Conservation (phyloP, 2,888 invertebrate genomes). For the Andrena bicolor region DNA sequence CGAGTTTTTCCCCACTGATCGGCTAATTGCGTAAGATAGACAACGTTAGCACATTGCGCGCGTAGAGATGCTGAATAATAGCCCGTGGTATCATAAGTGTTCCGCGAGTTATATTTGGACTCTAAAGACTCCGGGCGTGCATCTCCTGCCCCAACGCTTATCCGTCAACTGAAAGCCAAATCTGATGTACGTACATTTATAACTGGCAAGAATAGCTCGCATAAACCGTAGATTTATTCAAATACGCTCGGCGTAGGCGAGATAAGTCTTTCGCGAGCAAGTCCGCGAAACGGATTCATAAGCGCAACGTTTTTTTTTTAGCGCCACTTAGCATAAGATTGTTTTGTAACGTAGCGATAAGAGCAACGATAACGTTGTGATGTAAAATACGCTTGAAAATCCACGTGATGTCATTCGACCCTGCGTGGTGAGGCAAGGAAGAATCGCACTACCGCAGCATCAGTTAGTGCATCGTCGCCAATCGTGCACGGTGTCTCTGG, state of each 20-base stretch:
- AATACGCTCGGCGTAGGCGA: background rate
- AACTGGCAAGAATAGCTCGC: background rate
- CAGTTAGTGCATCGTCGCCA: constrained; percentile 46
- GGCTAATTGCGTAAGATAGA: constrained; percentile 39
- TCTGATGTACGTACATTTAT: background rate
- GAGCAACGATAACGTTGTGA: constrained; percentile 42
- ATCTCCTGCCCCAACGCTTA: background rate
- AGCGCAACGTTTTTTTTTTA: background rate
- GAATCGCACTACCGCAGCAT: constrained; percentile 3
- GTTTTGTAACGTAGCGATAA: constrained; percentile 22
- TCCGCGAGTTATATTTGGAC: constrained; percentile 1
- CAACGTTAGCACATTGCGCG: constrained; percentile 10
- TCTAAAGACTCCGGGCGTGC: background rate
- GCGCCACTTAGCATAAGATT: constrained; percentile 2
- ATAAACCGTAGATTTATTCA: background rate
- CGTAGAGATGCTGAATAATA: constrained; percentile 6
- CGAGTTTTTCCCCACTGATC: constrained; percentile 38
- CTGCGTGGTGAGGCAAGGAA: constrained; percentile 19
- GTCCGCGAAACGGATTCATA: background rate
- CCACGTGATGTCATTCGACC: constrained; percentile 43
- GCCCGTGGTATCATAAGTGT: background rate
- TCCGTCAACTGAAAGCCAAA: background rate
- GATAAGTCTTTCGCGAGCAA: background rate
- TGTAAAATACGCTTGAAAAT: constrained; percentile 30
- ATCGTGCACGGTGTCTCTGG: constrained; percentile 30